A percentile compares a stretch with the other conserved stretches of the same genome.
phyloP scores from a whole-genome alignment of 2,113 vertebrate genomes.

The Mastomys coucha region DNA sequence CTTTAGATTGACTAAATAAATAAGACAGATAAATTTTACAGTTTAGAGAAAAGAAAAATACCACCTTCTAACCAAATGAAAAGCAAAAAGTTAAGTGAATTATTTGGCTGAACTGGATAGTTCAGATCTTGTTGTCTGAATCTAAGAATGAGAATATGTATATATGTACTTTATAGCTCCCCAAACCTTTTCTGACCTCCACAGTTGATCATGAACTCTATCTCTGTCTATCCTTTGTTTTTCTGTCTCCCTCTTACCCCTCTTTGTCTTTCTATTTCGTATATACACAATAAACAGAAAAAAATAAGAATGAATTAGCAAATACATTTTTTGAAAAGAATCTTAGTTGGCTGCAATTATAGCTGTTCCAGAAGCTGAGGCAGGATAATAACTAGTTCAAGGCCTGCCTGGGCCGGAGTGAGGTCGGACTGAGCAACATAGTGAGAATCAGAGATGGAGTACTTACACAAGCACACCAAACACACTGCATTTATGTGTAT shows the following conservation, averaged over 20 bases:
- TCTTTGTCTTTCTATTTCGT: neutral
- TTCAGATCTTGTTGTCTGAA: neutral
- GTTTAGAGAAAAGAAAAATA: neutral
- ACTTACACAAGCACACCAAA: neutral
- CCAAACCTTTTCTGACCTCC: neutral
- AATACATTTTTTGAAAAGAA: neutral
- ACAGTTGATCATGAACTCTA: neutral
- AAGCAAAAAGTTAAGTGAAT: slow-evolving; percentile 9
- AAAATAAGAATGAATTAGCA: neutral
- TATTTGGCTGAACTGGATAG: neutral
- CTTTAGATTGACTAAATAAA: slow-evolving; percentile 37
- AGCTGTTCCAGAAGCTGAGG: neutral
- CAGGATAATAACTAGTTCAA: neutral
- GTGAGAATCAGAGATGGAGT: too few relatives aligned
- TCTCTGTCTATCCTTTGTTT: neutral
- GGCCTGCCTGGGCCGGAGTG: neutral
- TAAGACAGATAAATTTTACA: slow-evolving; percentile 1
- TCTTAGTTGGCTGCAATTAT: neutral
- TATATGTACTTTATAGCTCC: neutral
- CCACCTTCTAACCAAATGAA: neutral
- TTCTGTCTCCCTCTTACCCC: neutral
- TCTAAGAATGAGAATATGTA: neutral
- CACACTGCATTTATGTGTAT: neutral
- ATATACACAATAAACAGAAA: neutral
- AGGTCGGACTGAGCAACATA: neutral